Evolutionary conservation across 2,797 vertebrate species (phyloP).

Genomic region (Oreochromis mossambicus): DNA sequence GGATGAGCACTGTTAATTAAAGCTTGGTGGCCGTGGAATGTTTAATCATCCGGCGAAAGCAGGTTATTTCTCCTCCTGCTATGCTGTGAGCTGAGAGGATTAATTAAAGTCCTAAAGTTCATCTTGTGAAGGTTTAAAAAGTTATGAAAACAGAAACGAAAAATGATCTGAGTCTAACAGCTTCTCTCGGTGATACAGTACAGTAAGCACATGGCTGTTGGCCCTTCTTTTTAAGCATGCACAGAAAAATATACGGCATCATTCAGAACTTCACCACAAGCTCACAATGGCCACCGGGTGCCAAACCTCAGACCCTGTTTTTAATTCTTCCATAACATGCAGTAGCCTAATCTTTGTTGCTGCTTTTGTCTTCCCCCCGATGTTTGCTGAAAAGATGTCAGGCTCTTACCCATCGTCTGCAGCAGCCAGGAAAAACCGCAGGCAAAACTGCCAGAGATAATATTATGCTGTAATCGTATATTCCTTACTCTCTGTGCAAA

Average conservation of each 20-base stretch:
- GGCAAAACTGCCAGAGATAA: slow-evolving; percentile 43
- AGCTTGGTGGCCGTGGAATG: background rate
- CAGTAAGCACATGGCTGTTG: background rate
- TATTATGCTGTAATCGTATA: slow-evolving; percentile 45
- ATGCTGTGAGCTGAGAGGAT: background rate
- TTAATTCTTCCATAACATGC: slow-evolving; percentile 7
- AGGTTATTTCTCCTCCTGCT: background rate
- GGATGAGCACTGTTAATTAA: background rate
- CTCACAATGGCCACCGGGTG: background rate
- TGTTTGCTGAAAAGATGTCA: background rate
- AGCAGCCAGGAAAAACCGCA: slow-evolving; percentile 5
- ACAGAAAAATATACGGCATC: background rate
- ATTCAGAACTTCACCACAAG: background rate
- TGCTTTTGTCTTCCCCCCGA: background rate
- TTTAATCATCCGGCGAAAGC: background rate
- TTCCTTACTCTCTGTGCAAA: slow-evolving; percentile 22
- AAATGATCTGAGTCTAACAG: background rate
- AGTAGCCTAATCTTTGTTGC: background rate
- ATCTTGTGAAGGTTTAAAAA: background rate
- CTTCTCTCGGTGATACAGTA: background rate
- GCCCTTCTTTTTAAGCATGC: background rate
- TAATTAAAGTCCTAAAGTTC: background rate
- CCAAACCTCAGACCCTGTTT: slow-evolving; percentile 4
- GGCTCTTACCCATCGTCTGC: background rate
- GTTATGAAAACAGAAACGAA: background rate